A percentile compares a stretch with the other conserved stretches of the same genome.
Evolutionary conservation across 2,113 vertebrate species (phyloP).

Genomic region (Istiophorus platypterus): DNA sequence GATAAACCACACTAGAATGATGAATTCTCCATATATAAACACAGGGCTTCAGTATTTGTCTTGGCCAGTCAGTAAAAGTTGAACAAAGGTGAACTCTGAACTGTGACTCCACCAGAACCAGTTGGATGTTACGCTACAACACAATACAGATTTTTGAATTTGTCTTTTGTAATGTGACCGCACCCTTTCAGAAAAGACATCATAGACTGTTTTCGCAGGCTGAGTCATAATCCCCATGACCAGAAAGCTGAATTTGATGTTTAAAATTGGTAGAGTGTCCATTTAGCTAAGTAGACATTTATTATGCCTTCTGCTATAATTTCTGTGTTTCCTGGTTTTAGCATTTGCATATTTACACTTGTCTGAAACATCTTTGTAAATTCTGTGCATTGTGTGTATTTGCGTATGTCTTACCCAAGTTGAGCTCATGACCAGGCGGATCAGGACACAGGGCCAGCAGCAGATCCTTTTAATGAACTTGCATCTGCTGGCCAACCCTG

Average conservation of each 20-base stretch:
- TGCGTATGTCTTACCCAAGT: slow-evolving; percentile 50
- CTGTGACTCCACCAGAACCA: background rate
- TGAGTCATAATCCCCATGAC: background rate
- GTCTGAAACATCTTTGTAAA: slow-evolving; percentile 9
- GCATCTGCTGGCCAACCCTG: slow-evolving; percentile 89
- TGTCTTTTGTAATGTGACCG: background rate
- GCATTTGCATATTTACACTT: background rate
- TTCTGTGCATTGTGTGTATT: background rate
- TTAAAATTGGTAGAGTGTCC: background rate
- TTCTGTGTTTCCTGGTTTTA: background rate
- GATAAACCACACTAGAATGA: background rate
- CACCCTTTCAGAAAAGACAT: background rate
- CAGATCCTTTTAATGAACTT: slow-evolving; percentile 84
- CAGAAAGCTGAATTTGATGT: background rate
- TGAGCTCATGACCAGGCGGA: slow-evolving; percentile 73
- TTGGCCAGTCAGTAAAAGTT: background rate
- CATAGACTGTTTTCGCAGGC: background rate
- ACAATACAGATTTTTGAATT: background rate
- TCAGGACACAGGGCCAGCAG: slow-evolving; percentile 63
- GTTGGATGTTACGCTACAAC: background rate
- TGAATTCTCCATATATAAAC: no score
- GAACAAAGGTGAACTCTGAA: background rate
- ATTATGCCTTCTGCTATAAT: background rate
- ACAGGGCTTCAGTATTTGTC: background rate
- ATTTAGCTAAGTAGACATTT: background rate